Evolutionary conservation across 2,113 vertebrate genomes (phyloP), one percentile per base, ranked within the genome.

Genomic region (Anarrhichthys ocellatus): DNA sequence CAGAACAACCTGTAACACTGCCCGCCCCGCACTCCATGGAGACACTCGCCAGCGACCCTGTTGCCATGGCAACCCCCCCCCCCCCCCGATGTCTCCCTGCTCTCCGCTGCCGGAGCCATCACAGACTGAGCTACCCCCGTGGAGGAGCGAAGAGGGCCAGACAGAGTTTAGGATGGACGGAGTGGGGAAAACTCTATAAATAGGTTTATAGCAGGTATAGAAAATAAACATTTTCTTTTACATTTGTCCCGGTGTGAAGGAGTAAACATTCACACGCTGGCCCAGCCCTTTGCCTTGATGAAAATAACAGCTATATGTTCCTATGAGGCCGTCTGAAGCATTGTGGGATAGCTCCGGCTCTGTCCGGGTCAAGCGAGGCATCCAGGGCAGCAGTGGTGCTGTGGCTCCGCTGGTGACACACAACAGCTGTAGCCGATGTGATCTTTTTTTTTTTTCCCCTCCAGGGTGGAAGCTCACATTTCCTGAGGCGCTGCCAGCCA

Each of bases 1-100:
- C 91, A 81, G 92, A 94, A 94, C 93, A 95, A 96, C 95, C 95
- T 96, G 95, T 95, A 95, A 95, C 94, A 87, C 93, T 91, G 94
- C 93, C 95, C 91, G 93, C 93, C 91, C 90, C 59, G 78, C 82
- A 71, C 92, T 94, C 93, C 89, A 91, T 78, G 90, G 92, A 94
- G 92, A 90, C 91, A 79, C 92, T 93, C 62, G 81, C 87, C 90
- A 92, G 92, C 89, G 85, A 93, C 93, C 91, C 90, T 4, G 79
- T 95, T 89, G 82, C 93, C 88, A 90, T 81, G 90, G 92, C 18
- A 93, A 95, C 73, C 92, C 93, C 90, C 88, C 34, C 32, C 32
- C 32, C 32, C 32, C 32, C 29, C 29, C 29, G 89, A 93, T 92
- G 92, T 90, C 91, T 92, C 86, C 73, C 69, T 76, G 82, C 66